phyloP scores from a whole-genome alignment of 2,113 vertebrate species.

The Ceyx cyanopectus region DNA sequence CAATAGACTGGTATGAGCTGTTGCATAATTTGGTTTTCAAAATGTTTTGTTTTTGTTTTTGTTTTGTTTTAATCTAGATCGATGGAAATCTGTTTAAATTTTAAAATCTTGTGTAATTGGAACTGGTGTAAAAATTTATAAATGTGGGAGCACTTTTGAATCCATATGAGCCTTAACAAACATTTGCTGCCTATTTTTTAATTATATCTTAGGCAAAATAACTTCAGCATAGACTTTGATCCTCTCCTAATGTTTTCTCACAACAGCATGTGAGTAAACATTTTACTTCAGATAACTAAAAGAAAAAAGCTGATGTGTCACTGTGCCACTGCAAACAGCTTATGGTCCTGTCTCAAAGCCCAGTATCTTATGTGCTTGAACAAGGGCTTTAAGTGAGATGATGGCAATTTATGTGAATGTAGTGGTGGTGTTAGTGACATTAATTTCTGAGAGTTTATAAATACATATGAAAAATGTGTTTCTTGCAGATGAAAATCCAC shows the following conservation, averaged over 20 bases:
- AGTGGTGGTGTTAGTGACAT: background rate
- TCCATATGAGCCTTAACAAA: background rate
- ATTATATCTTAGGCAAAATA: background rate
- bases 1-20: background rate
- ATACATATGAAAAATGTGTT: background rate
- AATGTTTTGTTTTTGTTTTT: background rate
- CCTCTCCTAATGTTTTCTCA: background rate
- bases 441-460: background rate
- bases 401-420: background rate
- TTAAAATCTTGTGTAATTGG: accelerated
- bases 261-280: background rate
- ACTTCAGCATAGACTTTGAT: background rate
- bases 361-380: background rate
- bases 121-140: background rate
- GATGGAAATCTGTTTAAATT: background rate
- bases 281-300: background rate
- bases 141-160: background rate
- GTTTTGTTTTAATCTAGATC: background rate
- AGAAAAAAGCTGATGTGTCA: background rate
- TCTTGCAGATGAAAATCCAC: conserved; percentile 97
- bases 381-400: background rate
- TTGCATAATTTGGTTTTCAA: background rate
- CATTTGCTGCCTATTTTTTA: background rate
- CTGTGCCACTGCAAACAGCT: background rate
- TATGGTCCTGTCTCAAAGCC: background rate